Evolutionary conservation across 1,140 invertebrate genomes (phyloP).

Genomic region (Drosophila lacteicornis): DNA sequence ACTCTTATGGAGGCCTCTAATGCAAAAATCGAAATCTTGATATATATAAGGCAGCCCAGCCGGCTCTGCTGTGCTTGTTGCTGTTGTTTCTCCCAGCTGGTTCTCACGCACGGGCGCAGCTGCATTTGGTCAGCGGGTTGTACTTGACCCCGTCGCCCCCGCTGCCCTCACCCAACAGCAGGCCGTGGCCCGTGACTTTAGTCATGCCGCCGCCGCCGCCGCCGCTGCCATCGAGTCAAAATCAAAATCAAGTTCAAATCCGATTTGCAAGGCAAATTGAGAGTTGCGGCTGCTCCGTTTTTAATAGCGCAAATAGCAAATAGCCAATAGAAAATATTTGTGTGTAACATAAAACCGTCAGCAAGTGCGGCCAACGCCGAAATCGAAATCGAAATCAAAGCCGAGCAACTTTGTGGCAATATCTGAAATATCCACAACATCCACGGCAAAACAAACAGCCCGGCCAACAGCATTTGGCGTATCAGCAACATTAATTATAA

Average conservation of each 20-base stretch:
- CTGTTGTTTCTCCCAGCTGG: conserved; percentile 54
- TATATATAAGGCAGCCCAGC: conserved; percentile 72
- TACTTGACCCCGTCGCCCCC: conserved; percentile 55
- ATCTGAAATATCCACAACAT: conserved; percentile 29
- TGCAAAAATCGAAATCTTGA: conserved; percentile 81
- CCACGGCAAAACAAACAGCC: conserved; percentile 40
- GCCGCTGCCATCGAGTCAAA: conserved; percentile 54
- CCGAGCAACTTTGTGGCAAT: conserved; percentile 42
- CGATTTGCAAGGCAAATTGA: conserved; percentile 78
- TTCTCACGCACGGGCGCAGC: conserved; percentile 78
- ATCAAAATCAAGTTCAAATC: conserved; percentile 82
- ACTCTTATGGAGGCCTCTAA: conserved; percentile 34
- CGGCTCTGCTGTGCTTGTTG: conserved; percentile 22
- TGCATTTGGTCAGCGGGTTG: conserved; percentile 71
- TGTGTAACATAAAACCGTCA: conserved; percentile 78
- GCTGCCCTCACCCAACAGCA: conserved; percentile 34
- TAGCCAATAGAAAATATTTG: conserved; percentile 59
- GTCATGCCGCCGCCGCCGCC: conserved; percentile 60
- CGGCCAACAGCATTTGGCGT: conserved; percentile 61
- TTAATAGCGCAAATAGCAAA: conserved; percentile 55
- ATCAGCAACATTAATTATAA: conserved; percentile 84
- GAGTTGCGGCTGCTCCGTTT: conserved; percentile 52
- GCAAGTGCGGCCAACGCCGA: conserved; percentile 52
- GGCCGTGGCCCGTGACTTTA: conserved; percentile 63
- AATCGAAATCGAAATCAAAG: conserved; percentile 23